Base-by-base conservation (phyloP, 2,888 invertebrate genomes). In the Heliconius aoede region DNA sequence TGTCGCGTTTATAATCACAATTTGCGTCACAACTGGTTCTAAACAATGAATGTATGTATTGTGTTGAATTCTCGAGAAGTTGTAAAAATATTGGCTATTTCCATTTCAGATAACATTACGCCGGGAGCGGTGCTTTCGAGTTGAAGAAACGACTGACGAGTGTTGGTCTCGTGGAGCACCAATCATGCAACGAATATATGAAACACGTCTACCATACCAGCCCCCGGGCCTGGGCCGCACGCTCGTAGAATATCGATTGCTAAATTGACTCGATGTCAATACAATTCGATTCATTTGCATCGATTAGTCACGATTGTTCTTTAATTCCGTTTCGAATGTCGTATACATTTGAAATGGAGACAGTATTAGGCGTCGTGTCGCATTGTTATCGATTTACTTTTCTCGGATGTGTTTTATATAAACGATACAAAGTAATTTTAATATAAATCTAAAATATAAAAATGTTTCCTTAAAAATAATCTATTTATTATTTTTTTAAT, bases 51-150 rank as follows among this genome's bases (percentile, higher is more conserved):
- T 7, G n/a, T 73, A 72, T 7, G n/a, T 73, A 46, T 67, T 74
- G 18, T 51, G 28, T 58, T 40, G 26, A 51, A 64, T 51, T 55
- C 32, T 32, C 21, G 18, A 58, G 51, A 73, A 55, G 30, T 69
- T 67, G 24, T 74, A 26, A 75, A 32, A 58, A 36, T 67, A 9
- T 28, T 55, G 32, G 18, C 24, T 30, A 58, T 67, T 30, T 76
- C 24, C 58, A 18, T 82, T 92, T 76, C 93, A 94, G 93, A 93
- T 94, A 94, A 93, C 93, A 93, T 87, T 84, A 88, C 89, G 92
- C 91, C 88, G 78, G 77, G 75, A 79, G 78, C 81, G 81, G 83
- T 82, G 80, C 81, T 81, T 82, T 81, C 77, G 77, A 77, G 79
- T 76, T 77, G 69, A 78, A 74, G 46, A 21, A 67, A 73, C 76